Evolutionary conservation across 2,113 vertebrate species (phyloP).

Genomic region (Siphamia tubifer): DNA sequence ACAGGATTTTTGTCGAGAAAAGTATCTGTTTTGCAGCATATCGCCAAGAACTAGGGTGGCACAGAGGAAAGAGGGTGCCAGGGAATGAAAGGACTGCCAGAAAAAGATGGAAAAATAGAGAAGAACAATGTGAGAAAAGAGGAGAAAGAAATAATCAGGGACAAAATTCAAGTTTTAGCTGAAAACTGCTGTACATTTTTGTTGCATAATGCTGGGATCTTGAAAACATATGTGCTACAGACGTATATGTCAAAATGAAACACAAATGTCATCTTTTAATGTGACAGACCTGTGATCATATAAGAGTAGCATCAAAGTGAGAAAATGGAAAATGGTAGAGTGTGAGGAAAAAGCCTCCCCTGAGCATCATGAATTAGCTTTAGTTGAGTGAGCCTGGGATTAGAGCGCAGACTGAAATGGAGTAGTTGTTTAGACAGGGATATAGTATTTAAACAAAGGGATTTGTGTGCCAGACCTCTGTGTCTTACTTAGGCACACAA

Average conservation of each 20-base stretch:
- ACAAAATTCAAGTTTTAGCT: background rate
- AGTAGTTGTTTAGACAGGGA: slow-evolving; percentile 75
- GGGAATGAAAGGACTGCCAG: slow-evolving; percentile 32
- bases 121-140: slow-evolving; percentile 1
- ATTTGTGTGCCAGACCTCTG: slow-evolving; percentile 48
- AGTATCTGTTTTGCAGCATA: too few species aligned
- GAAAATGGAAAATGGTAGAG: background rate
- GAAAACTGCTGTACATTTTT: background rate
- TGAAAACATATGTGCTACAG: too few species aligned
- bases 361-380: slow-evolving; percentile 61
- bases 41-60: slow-evolving; percentile 69
- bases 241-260: too few species aligned
- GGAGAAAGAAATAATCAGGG: background rate
- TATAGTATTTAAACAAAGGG: slow-evolving; percentile 71
- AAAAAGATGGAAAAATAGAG: slow-evolving; percentile 11
- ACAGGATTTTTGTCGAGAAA: too few species aligned
- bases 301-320: background rate
- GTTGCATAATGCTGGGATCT: too few species aligned
- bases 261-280: too few species aligned
- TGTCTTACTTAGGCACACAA: slow-evolving; percentile 34
- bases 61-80: slow-evolving; percentile 29
- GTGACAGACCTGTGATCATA: background rate
- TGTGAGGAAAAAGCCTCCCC: slow-evolving; percentile 19
- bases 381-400: slow-evolving; percentile 71
- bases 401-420: slow-evolving; percentile 58